Conservation (phyloP, 2,113 vertebrate genomes). For the Meleagris gallopavo region DNA sequence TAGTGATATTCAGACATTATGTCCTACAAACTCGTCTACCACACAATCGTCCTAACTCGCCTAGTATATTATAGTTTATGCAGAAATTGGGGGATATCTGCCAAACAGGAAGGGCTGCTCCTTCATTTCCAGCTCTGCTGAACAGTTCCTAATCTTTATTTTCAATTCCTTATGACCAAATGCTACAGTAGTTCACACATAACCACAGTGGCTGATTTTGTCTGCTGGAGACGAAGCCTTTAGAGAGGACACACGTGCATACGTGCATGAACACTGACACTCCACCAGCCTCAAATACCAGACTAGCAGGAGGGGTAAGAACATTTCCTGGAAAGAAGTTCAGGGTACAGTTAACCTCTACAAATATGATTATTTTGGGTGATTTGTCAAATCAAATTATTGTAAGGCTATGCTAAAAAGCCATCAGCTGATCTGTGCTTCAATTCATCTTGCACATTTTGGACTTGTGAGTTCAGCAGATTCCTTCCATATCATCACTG, state of each 20-base stretch:
- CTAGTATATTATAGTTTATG: not conserved
- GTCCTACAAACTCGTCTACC: not conserved
- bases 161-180: not conserved
- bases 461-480: not conserved
- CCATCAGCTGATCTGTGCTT: not conserved
- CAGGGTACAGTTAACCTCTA: not conserved
- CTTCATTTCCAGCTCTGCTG: not conserved
- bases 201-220: not conserved
- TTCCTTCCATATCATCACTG: not conserved
- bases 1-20: not conserved
- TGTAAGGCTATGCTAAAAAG: not conserved
- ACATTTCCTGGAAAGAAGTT: conserved; percentile 15
- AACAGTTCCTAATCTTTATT: not conserved
- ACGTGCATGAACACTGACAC: not conserved
- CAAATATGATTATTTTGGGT: not conserved
- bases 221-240: not conserved
- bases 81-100: not conserved
- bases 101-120: not conserved
- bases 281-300: not conserved
- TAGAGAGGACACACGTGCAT: not conserved
- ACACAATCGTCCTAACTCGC: not conserved
- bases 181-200: not conserved
- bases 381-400: conserved; percentile 20
- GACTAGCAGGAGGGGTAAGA: not conserved
- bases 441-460: not conserved